Evolutionary conservation across 1,140 invertebrate genomes (phyloP).

Genomic region (Bradynema listronoti): DNA sequence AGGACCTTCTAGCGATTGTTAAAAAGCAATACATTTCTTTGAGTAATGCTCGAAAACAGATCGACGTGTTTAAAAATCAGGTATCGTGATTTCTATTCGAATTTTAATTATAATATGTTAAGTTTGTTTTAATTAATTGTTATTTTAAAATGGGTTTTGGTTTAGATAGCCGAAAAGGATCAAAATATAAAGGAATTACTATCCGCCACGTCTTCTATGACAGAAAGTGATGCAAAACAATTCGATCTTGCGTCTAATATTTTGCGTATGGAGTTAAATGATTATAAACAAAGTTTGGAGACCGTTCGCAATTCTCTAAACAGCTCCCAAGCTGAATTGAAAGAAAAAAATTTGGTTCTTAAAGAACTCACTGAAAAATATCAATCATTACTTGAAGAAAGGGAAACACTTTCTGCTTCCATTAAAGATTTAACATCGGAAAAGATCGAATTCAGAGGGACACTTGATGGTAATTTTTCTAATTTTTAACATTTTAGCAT

Average conservation of each 20-base stretch:
- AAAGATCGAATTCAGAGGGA: constrained; percentile 4
- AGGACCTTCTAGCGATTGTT: constrained; percentile 29
- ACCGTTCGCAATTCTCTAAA: constrained; percentile 3
- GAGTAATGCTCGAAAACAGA: constrained; percentile 8
- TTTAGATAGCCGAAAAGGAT: constrained; percentile 2
- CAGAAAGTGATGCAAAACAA: neutral
- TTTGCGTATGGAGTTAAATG: constrained; percentile 12
- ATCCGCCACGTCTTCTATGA: neutral
- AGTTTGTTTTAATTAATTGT: too few species aligned
- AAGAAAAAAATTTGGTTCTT: neutral
- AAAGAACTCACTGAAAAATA: constrained; percentile 7
- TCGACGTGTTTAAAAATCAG: constrained; percentile 13
- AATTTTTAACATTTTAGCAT: too few species aligned
- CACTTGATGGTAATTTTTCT: constrained; percentile 14
- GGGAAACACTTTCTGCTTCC: constrained; percentile 7
- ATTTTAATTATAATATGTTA: too few species aligned
- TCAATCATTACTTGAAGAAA: constrained; percentile 3
- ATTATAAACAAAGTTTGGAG: constrained; percentile 13
- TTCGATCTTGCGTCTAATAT: constrained; percentile 10
- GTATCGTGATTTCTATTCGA: too few species aligned
- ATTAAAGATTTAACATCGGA: constrained; percentile 18
- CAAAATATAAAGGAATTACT: constrained; percentile 5
- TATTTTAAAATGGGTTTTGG: neutral
- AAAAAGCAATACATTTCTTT: constrained; percentile 31
- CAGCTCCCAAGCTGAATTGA: neutral